Evolutionary conservation across 30 jellyfish, hydroid and myxozoan genomes (phyloP).

Genomic region (Aurelia coerulea): DNA sequence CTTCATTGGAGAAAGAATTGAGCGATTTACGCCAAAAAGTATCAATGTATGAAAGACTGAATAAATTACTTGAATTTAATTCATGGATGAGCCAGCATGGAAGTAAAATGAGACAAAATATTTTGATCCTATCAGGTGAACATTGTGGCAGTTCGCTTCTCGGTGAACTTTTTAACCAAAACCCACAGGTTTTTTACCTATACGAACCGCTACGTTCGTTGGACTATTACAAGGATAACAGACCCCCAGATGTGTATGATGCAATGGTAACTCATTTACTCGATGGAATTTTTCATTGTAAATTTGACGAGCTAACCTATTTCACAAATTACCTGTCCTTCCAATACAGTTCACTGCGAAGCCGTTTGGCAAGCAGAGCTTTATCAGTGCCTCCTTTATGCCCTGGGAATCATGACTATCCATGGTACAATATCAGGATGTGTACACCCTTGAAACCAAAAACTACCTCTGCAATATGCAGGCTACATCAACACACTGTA

Average conservation of each 20-base stretch:
- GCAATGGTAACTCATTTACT: conserved; percentile 98
- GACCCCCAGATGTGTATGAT: conserved; percentile 99
- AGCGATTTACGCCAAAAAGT: conserved; percentile 96
- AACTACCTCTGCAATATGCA: conserved; percentile 99
- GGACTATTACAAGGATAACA: conserved; percentile 93
- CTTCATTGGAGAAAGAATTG: conserved; percentile 77
- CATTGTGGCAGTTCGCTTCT: conserved; percentile 98
- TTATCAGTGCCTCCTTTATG: conserved; percentile 98
- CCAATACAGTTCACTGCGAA: conserved; percentile 97
- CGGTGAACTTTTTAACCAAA: conserved; percentile 96
- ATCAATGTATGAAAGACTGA: conserved; percentile 97
- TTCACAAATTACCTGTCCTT: conserved; percentile 94
- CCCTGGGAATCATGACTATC: conserved; percentile 93
- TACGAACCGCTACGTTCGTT: conserved; percentile 95
- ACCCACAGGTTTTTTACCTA: conserved; percentile 96
- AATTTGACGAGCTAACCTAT: conserved; percentile 95
- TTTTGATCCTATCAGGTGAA: conserved; percentile 92
- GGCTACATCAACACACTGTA: conserved; percentile 98
- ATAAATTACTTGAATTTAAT: conserved; percentile 93
- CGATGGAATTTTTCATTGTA: conserved; percentile 98
- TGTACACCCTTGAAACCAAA: conserved; percentile 98
- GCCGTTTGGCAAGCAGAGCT: conserved; percentile 99
- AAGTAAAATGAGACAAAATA: conserved; percentile 96
- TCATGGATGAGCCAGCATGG: conserved; percentile 99
- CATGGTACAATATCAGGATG: conserved; percentile 97